These are phyloP conservation scores for Zhuqinia jingwanae DNA, from an alignment of 2,888 invertebrate genomes.

Conservation along the genomic window DNA sequence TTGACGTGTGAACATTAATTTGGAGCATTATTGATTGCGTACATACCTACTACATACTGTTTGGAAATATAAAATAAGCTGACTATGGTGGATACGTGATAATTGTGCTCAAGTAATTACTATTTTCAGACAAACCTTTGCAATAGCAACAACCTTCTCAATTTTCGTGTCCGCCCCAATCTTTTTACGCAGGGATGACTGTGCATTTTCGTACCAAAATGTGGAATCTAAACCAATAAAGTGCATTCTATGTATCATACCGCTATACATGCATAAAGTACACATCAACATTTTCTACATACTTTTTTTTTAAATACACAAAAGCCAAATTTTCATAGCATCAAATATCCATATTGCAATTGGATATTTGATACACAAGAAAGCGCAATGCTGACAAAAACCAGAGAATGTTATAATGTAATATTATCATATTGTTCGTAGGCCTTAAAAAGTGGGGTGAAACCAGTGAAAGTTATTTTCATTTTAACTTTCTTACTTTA, in stretches of 20 bases:
- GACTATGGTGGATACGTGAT: too few species aligned
- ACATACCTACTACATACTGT: too few species aligned
- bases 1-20: too few species aligned
- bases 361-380: background rate
- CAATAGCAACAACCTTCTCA: slow-evolving; percentile 84
- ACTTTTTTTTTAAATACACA: background rate
- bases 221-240: slow-evolving; percentile 70
- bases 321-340: background rate
- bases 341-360: background rate
- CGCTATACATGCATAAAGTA: background rate
- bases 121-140: slow-evolving; percentile 84
- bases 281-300: too few species aligned
- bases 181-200: slow-evolving; percentile 72
- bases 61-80: too few species aligned
- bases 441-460: background rate
- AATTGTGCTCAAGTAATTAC: background rate
- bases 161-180: slow-evolving; percentile 74
- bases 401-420: too few species aligned
- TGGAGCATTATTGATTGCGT: too few species aligned
- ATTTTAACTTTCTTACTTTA: background rate
- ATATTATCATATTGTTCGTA: too few species aligned
- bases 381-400: too few species aligned
- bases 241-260: background rate
- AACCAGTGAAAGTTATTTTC: background rate
- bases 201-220: slow-evolving; percentile 77